Evolutionary conservation across 2,113 vertebrate species (phyloP).

Genomic region (Microcebus ravelobensis): DNA sequence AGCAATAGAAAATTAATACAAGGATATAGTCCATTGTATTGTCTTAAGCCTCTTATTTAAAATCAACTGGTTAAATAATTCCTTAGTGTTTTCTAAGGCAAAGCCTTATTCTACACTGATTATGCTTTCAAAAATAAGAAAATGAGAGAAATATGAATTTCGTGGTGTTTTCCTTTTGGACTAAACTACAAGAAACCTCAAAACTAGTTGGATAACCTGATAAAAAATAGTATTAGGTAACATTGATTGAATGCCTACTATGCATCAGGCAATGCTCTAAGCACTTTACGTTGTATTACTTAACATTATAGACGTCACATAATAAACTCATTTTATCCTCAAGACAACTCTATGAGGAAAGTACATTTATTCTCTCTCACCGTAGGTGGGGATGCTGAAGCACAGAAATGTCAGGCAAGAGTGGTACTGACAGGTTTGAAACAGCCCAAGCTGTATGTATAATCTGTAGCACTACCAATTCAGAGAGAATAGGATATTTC

Average conservation of each 20-base stretch:
- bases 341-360: neutral
- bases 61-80: neutral
- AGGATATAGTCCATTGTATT: neutral
- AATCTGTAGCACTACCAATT: neutral
- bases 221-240: neutral
- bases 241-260: neutral
- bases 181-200: neutral
- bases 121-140: neutral
- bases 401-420: neutral
- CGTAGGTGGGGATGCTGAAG: neutral
- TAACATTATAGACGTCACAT: neutral
- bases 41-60: neutral
- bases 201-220: neutral
- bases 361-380: neutral
- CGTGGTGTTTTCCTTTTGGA: neutral
- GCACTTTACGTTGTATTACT: neutral
- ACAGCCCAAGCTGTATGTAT: neutral
- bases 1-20: neutral
- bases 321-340: neutral
- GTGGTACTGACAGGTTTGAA: neutral
- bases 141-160: neutral
- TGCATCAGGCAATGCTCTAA: neutral
- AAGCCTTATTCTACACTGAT: neutral
- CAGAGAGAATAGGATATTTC: neutral
- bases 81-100: neutral